These are phyloP conservation scores for Bombus vancouverensis DNA, from an alignment of 1,140 invertebrate genomes.

Conservation along the genomic window DNA sequence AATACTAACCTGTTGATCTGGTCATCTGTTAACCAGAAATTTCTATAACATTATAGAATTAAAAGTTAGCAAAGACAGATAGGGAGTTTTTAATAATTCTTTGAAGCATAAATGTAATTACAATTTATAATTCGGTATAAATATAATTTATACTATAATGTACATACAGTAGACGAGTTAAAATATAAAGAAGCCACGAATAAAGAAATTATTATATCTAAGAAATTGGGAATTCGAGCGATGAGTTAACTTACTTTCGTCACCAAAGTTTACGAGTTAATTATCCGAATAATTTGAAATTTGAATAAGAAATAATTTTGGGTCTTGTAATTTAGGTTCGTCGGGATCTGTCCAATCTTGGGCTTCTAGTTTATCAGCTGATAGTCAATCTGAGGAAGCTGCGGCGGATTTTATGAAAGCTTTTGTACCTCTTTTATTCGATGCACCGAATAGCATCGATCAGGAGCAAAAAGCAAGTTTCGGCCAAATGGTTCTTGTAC, in stretches of 20 bases:
- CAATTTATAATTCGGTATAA: too few relatives aligned
- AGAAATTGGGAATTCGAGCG: too few relatives aligned
- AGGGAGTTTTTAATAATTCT: neutral
- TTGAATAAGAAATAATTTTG: too few relatives aligned
- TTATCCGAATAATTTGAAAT: neutral
- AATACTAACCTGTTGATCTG: neutral
- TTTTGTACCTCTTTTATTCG: constrained; percentile 88
- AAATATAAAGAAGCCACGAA: neutral
- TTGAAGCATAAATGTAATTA: neutral
- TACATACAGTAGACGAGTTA: too few relatives aligned
- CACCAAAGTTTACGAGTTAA: too few relatives aligned
- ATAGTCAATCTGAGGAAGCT: constrained; percentile 87
- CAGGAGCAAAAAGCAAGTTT: constrained; percentile 88
- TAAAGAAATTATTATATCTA: neutral
- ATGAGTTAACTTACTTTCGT: too few relatives aligned
- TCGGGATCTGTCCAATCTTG: constrained; percentile 88
- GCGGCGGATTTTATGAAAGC: constrained; percentile 88
- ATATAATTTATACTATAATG: too few relatives aligned
- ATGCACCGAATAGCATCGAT: constrained; percentile 82
- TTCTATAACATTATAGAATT: neutral
- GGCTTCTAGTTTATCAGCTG: constrained; percentile 88
- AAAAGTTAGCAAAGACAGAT: neutral
- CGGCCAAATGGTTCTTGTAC: constrained; percentile 85
- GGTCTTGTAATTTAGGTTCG: constrained; percentile 82
- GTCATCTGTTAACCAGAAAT: neutral